A percentile compares a stretch with the other conserved stretches of the same genome.
phyloP scores from a whole-genome alignment of 2,888 invertebrate genomes.

The Eupeodes luniger region DNA sequence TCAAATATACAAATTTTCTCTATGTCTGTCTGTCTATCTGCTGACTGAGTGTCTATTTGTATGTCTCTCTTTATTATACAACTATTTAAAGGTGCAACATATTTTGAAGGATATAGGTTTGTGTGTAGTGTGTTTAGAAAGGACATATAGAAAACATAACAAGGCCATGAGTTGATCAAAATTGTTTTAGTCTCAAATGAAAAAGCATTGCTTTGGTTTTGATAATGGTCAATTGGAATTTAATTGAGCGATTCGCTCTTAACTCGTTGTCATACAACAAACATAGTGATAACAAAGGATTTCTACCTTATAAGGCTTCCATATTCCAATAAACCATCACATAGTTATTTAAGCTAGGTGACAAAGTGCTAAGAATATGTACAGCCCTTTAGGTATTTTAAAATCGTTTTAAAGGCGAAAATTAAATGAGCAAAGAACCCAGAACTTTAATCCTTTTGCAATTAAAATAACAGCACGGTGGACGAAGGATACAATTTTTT shows the following conservation, averaged over 20 bases:
- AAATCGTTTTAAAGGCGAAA: too few species aligned
- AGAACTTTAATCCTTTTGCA: constrained; percentile 66
- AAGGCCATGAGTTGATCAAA: not conserved
- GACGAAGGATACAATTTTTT: constrained; percentile 17
- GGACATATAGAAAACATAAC: not conserved
- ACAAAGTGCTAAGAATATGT: too few species aligned
- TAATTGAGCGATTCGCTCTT: not conserved
- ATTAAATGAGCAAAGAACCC: constrained; percentile 30
- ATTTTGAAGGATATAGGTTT: not conserved
- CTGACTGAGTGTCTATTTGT: not conserved
- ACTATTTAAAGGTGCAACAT: not conserved
- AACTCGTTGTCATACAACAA: too few species aligned
- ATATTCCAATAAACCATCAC: too few species aligned
- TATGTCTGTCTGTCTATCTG: not conserved
- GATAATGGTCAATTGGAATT: not conserved
- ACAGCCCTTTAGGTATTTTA: too few species aligned
- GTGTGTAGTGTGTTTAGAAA: not conserved
- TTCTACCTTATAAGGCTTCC: too few species aligned
- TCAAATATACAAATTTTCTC: not conserved
- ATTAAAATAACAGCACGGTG: constrained; percentile 48
- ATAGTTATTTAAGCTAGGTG: too few species aligned
- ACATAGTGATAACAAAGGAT: too few species aligned
- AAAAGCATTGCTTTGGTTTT: not conserved
- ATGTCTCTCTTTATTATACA: not conserved
- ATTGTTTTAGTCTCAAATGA: constrained; percentile 15